Evolutionary conservation across 92 coral and sea anemone genomes (phyloP).

Genomic region (Porites evermanni): DNA sequence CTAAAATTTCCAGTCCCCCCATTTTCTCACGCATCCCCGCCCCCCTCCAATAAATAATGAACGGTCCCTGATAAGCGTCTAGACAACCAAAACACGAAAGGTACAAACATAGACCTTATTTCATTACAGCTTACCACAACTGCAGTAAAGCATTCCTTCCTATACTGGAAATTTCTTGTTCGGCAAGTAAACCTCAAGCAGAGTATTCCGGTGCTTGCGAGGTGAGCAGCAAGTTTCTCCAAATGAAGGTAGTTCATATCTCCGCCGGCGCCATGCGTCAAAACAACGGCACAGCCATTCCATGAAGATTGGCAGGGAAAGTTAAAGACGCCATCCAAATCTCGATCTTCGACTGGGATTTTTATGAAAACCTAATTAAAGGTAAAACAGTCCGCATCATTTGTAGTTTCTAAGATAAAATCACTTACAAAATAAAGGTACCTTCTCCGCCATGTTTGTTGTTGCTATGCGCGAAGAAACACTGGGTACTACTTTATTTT

Average conservation of each 20-base stretch:
- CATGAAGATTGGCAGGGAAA: constrained; percentile 86
- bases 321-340: constrained; percentile 83
- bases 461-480: constrained; percentile 18
- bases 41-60: too few species aligned
- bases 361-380: constrained; percentile 64
- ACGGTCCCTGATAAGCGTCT: too few species aligned
- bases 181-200: constrained; percentile 95
- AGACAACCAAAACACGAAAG: neutral
- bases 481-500: constrained; percentile 11
- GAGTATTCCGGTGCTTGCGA: constrained; percentile 86
- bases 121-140: constrained; percentile 75
- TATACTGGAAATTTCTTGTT: constrained; percentile 93
- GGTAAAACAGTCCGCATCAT: neutral
- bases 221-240: constrained; percentile 81
- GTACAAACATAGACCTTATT: neutral
- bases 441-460: constrained; percentile 41
- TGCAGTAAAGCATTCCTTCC: constrained; percentile 84
- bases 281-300: constrained; percentile 87
- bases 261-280: constrained; percentile 97
- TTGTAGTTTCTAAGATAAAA: neutral
- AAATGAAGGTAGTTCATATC: constrained; percentile 86
- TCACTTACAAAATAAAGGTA: neutral
- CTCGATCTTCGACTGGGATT: constrained; percentile 92
- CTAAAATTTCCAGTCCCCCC: too few species aligned
- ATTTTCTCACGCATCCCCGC: too few species aligned